phyloP scores from a whole-genome alignment of 2,888 invertebrate genomes.

The Lottia gigantea region DNA sequence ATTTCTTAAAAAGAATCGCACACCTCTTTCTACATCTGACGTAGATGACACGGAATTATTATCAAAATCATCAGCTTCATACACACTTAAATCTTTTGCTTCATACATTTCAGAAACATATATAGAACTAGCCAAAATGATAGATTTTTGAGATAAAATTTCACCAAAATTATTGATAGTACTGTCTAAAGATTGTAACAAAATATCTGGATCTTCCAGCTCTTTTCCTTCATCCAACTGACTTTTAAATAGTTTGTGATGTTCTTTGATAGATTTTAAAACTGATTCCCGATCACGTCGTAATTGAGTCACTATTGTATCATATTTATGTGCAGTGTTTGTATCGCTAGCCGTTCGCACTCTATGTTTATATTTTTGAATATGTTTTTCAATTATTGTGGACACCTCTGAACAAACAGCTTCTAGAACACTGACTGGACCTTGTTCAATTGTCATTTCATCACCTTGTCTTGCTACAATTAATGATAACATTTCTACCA shows the following conservation, averaged over 20 bases:
- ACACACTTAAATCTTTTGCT: conserved; percentile 15
- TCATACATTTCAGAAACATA: conserved; percentile 30
- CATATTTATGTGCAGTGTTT: conserved; percentile 34
- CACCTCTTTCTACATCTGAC: conserved; percentile 27
- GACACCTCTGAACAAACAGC: conserved; percentile 40
- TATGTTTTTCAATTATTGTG: conserved; percentile 39
- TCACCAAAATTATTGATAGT: conserved; percentile 42
- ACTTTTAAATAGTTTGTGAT: conserved; percentile 28
- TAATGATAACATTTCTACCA: conserved; percentile 33
- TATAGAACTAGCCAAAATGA: conserved; percentile 25
- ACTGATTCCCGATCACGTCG: conserved; percentile 29
- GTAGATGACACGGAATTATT: conserved; percentile 10
- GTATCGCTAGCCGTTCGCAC: conserved; percentile 31
- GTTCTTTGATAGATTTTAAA: conserved; percentile 26
- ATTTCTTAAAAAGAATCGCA: conserved; percentile 29
- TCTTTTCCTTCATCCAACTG: conserved; percentile 21
- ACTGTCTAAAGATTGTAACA: conserved; percentile 35
- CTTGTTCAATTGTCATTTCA: conserved; percentile 39
- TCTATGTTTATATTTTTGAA: conserved; percentile 37
- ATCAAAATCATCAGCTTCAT: conserved; percentile 25
- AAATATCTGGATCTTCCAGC: conserved; percentile 29
- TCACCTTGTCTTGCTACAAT: conserved; percentile 38
- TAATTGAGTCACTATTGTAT: conserved; percentile 34
- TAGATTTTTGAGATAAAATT: conserved; percentile 31
- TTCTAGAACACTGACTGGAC: conserved; percentile 38